These are phyloP conservation scores for Apodemia hepburni DNA, from an alignment of 2,888 invertebrate genomes.

Conservation along the genomic window DNA sequence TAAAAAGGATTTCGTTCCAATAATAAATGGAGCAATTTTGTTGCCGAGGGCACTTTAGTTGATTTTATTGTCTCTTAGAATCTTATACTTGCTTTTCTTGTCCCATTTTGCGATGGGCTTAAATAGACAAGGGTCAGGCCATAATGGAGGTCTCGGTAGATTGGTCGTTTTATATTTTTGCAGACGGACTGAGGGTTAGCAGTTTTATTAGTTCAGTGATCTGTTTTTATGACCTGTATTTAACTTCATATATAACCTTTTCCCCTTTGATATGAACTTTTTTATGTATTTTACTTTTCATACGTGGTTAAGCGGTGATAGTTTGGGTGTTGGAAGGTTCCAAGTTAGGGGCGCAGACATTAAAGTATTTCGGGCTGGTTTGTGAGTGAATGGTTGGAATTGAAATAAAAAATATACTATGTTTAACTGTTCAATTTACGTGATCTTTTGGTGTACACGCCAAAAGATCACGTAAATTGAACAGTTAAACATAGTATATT, in stretches of 20 bases:
- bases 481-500: no score
- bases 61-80: slow-evolving; percentile 33
- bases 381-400: neutral
- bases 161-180: slow-evolving; percentile 49
- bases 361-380: neutral
- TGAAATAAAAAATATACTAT: no score
- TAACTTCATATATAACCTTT: slow-evolving; percentile 33
- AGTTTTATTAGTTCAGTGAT: slow-evolving; percentile 60
- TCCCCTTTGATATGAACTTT: neutral
- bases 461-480: no score
- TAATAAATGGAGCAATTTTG: slow-evolving; percentile 38
- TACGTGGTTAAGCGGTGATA: neutral
- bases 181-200: slow-evolving; percentile 44
- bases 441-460: no score
- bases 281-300: slow-evolving; percentile 3
- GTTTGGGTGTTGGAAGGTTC: no score
- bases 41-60: slow-evolving; percentile 30
- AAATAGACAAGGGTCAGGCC: slow-evolving; percentile 43
- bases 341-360: no score
- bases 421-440: no score
- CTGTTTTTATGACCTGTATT: slow-evolving; percentile 63
- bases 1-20: slow-evolving; percentile 38
- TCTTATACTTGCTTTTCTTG: slow-evolving; percentile 29
- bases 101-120: slow-evolving; percentile 29
- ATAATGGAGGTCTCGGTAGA: slow-evolving; percentile 45